Evolutionary conservation across 1,140 invertebrate genomes (phyloP).

Genomic region (Aphelinus atriplicis): DNA sequence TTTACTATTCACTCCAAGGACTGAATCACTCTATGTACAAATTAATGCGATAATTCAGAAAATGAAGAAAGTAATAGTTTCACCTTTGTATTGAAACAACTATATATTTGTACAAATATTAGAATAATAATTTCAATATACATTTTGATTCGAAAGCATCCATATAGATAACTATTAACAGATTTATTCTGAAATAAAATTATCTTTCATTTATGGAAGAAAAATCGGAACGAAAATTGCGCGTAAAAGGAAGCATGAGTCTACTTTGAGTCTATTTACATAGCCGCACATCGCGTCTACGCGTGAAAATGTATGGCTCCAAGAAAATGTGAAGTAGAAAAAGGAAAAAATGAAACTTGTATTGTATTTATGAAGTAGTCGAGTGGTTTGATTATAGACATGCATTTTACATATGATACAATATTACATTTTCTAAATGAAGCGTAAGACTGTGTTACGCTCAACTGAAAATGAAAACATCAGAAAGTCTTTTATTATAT

Average conservation of each 20-base stretch:
- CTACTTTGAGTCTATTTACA: constrained; percentile 55
- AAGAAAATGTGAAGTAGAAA: constrained; percentile 20
- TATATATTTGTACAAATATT: too few species aligned
- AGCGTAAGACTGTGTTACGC: constrained; percentile 20
- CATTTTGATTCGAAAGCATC: too few species aligned
- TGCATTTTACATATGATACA: constrained; percentile 31
- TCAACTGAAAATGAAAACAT: constrained; percentile 9
- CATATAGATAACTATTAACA: too few species aligned
- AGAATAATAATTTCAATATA: too few species aligned
- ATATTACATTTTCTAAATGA: constrained; percentile 3
- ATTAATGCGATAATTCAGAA: too few species aligned
- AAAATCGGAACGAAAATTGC: too few species aligned
- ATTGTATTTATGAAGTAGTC: not conserved
- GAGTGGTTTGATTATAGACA: constrained; percentile 18
- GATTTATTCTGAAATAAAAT: too few species aligned
- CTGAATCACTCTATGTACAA: too few species aligned
- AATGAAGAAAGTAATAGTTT: too few species aligned
- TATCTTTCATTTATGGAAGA: too few species aligned
- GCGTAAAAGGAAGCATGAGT: constrained; percentile 42
- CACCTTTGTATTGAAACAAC: too few species aligned
- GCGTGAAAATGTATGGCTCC: constrained; percentile 48
- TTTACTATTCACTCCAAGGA: too few species aligned
- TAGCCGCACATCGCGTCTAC: constrained; percentile 62
- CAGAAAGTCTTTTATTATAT: constrained; percentile 17
- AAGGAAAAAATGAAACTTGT: constrained; percentile 7